Percentiles rank a stretch among this genome's conserved stretches.
Evolutionary conservation across 2,797 vertebrate genomes (phyloP).

Genomic region (Lepilemur ruficaudatus): DNA sequence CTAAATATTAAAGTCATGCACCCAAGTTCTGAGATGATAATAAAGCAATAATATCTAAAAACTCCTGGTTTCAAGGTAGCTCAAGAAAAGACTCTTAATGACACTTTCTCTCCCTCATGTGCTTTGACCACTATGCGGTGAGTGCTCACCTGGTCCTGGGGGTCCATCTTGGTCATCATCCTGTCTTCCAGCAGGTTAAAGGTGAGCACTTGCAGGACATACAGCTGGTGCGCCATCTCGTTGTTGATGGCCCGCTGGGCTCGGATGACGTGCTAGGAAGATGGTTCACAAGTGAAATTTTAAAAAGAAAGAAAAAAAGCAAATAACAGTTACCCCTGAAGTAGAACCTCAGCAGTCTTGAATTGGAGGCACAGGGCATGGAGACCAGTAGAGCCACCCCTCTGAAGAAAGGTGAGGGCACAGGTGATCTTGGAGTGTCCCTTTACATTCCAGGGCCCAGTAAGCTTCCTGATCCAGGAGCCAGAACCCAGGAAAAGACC

Average conservation of each 20-base stretch:
- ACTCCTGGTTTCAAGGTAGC: not conserved
- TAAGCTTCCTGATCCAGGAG: not conserved
- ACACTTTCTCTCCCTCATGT: fast-evolving
- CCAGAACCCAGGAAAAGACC: not conserved
- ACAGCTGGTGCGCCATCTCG: constrained; percentile 98
- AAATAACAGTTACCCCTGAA: not conserved
- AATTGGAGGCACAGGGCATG: fast-evolving
- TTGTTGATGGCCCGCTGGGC: constrained; percentile 94
- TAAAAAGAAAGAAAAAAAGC: not conserved
- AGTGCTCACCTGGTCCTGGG: constrained; percentile 94
- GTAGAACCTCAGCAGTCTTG: not conserved
- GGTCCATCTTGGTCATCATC: constrained; percentile 99
- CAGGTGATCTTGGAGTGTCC: not conserved
- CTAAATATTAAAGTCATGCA: not conserved
- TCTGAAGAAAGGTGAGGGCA: not conserved
- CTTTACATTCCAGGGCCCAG: not conserved
- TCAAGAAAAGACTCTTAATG: not conserved
- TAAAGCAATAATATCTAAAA: not conserved
- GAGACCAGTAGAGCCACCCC: not conserved
- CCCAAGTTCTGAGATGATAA: not conserved
- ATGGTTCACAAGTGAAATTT: not conserved
- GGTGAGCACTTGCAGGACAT: constrained; percentile 97
- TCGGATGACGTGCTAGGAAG: constrained; percentile 90
- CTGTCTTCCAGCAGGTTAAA: constrained; percentile 98
- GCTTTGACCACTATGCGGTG: fast-evolving